Base-by-base conservation (phyloP, 2,888 invertebrate species). In the Barypeithes pellucidus region DNA sequence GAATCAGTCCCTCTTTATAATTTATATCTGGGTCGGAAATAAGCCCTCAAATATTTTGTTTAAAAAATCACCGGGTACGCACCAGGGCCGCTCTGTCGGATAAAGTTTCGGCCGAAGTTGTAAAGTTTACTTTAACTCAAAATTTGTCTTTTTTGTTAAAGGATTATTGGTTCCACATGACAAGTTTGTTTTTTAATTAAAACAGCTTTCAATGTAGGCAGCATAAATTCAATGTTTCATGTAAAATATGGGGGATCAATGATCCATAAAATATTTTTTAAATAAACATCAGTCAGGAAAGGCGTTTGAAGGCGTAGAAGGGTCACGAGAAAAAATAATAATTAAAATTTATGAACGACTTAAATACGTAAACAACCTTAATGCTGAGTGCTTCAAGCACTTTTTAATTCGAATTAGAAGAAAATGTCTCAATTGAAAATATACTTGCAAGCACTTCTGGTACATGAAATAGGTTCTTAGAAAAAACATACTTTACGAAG, bases 1-100 rank as follows among this genome's bases (percentile, higher is more conserved):
- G 62, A 45, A 45, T 62, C 62, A 22, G 24, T 47, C 62, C 33
- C 62, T 62, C 33, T 62, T n/a, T 20, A 43, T 62, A 62, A 62
- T 43, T 62, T 62, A 62, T 62, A 62, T 62, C 62, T 62, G 62
- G 62, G 62, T 62, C 62, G 62, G 62, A 62, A 62, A 62, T 62
- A 62, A 62, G 33, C 62, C 62, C 47, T 62, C 62, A 62, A 62
- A 62, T 62, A 62, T 62, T 62, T 62, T 62, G 45, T 62, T 62
- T 62, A 59, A 62, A 62, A 62, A 62, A 62, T 62, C 47, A 47
- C 45, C 24, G 43, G 22, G 47, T 60, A 41, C 29, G n/a, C n/a
- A 24, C 22, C 24, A 50, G 22, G 24, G 24, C 50, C 22, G 50
- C 50, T 50, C n/a, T n/a, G n/a, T 50, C n/a, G 50, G 22, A 50